Evolutionary conservation across 2,888 invertebrate species (phyloP).

Genomic region (Synanthedon myopaeformis): DNA sequence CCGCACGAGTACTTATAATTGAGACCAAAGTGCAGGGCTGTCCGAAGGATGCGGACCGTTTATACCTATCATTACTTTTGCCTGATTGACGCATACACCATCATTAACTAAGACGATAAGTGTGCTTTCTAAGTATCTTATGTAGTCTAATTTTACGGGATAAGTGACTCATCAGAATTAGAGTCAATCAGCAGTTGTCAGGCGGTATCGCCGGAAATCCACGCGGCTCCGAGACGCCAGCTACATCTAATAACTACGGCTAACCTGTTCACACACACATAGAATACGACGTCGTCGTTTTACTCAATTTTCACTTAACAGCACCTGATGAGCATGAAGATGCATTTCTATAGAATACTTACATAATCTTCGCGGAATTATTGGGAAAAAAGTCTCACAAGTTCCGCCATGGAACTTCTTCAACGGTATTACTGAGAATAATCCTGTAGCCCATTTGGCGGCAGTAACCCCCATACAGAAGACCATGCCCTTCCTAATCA

Average conservation of each 20-base stretch:
- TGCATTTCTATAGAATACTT: not conserved
- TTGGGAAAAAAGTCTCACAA: too few relatives aligned
- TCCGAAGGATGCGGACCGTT: slow-evolving; percentile 15
- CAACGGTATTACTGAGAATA: too few relatives aligned
- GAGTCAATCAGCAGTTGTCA: slow-evolving; percentile 17
- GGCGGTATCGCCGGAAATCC: slow-evolving; percentile 43
- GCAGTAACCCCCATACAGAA: too few relatives aligned
- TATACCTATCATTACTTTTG: slow-evolving; percentile 34
- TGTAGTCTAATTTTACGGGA: slow-evolving; percentile 1
- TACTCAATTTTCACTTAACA: slow-evolving; percentile 26
- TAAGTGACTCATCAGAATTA: slow-evolving; percentile 28
- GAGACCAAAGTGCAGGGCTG: not conserved
- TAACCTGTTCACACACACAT: slow-evolving; percentile 22
- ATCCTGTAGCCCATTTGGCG: too few relatives aligned
- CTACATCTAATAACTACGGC: slow-evolving; percentile 24
- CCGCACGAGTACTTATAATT: not conserved
- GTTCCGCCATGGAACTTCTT: too few relatives aligned
- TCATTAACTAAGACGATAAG: slow-evolving; percentile 19
- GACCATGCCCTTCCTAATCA: too few relatives aligned
- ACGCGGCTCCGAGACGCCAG: slow-evolving; percentile 24
- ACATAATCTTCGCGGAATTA: too few relatives aligned
- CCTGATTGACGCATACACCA: slow-evolving; percentile 30
- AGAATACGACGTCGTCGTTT: slow-evolving; percentile 7
- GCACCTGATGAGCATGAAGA: slow-evolving; percentile 1
- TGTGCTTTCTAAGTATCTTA: slow-evolving; percentile 7